These are phyloP conservation scores for Boloria selene DNA, from an alignment of 2,888 invertebrate species.

Conservation along the genomic window DNA sequence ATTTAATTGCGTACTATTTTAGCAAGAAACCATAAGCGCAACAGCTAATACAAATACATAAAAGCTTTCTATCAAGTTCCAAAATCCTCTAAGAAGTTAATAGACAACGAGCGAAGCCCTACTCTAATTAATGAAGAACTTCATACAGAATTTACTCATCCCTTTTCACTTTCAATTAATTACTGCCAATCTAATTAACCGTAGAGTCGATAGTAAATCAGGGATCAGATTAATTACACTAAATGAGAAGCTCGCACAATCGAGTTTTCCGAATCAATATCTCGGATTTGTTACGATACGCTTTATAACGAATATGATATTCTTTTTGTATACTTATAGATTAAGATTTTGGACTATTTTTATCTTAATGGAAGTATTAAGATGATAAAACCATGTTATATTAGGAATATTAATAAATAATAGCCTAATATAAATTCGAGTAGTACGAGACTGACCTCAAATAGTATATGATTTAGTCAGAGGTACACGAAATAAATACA, in stretches of 20 bases:
- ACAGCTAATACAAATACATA: too few species aligned
- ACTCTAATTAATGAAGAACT: constrained; percentile 29
- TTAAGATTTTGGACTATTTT: background rate
- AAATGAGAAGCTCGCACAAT: constrained; percentile 42
- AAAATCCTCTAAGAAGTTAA: constrained; percentile 1
- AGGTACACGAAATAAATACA: too few species aligned
- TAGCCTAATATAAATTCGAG: too few species aligned
- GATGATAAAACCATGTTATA: too few species aligned
- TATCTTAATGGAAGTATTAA: too few species aligned
- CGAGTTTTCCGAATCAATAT: constrained; percentile 46
- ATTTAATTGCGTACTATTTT: too few species aligned
- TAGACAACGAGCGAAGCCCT: constrained; percentile 17
- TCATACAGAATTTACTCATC: constrained; percentile 34
- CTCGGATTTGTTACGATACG: constrained; percentile 52
- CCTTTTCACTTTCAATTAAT: constrained; percentile 40
- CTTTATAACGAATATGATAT: background rate
- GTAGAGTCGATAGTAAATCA: constrained; percentile 41
- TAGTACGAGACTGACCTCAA: too few species aligned
- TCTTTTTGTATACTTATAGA: background rate
- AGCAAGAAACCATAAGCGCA: too few species aligned
- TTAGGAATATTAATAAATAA: too few species aligned
- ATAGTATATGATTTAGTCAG: too few species aligned
- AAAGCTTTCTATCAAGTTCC: background rate
- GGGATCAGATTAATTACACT: constrained; percentile 51
- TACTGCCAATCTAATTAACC: constrained; percentile 42